Evolutionary conservation across 2,888 invertebrate genomes (phyloP).

Genomic region (Polyploca ridens): DNA sequence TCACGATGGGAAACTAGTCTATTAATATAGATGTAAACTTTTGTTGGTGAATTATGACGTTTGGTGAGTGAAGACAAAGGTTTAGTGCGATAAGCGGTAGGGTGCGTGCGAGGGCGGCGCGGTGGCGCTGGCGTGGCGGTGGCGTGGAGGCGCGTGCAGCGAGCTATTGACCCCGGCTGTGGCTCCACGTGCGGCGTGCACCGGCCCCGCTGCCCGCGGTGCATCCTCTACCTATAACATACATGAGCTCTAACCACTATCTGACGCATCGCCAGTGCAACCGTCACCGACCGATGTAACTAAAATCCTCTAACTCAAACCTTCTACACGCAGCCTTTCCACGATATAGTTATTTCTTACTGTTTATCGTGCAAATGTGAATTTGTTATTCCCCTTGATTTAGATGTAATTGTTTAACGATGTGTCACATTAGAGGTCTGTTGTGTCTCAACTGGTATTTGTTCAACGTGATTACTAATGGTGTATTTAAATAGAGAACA

Average conservation of each 20-base stretch:
- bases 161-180: conserved; percentile 73
- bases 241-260: not conserved
- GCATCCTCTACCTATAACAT: conserved; percentile 4
- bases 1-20: not conserved
- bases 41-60: conserved; percentile 11
- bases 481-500: conserved; percentile 27
- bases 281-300: conserved; percentile 1
- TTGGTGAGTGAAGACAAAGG: conserved; percentile 40
- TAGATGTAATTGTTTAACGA: not conserved
- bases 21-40: not conserved
- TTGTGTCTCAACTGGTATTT: conserved; percentile 8
- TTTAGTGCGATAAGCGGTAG: conserved; percentile 30
- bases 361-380: not conserved
- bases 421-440: not conserved
- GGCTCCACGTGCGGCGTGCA: conserved; percentile 60
- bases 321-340: conserved; percentile 14
- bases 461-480: conserved; percentile 29
- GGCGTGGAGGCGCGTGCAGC: conserved; percentile 46
- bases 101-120: conserved; percentile 28
- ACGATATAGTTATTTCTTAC: not conserved
- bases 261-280: not conserved
- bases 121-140: conserved; percentile 34
- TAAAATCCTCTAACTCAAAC: not conserved
- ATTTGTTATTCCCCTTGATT: not conserved
- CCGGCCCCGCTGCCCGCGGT: conserved; percentile 34